phyloP scores from a whole-genome alignment of 2,113 vertebrate species.

The Sphyrna mokarran region DNA sequence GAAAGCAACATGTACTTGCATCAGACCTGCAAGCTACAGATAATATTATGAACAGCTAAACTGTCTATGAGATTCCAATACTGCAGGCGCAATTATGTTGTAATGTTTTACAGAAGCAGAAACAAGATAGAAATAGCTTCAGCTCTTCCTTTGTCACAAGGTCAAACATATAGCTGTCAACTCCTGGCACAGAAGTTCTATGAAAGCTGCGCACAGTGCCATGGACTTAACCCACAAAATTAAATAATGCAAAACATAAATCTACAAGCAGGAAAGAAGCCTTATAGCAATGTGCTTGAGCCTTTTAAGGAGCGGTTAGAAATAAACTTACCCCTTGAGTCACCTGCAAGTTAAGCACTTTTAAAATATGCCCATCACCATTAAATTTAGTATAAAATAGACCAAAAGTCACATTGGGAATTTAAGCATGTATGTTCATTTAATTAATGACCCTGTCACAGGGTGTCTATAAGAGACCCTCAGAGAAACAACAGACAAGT shows the following conservation, averaged over 20 bases:
- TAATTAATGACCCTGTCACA: background rate
- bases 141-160: background rate
- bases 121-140: background rate
- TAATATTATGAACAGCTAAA: background rate
- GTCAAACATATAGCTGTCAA: background rate
- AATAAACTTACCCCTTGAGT: background rate
- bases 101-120: background rate
- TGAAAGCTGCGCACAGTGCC: background rate
- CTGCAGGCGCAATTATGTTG: background rate
- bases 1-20: background rate
- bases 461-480: background rate
- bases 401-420: background rate
- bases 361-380: background rate
- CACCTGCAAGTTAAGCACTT: background rate
- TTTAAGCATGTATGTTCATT: background rate
- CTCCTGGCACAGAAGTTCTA: background rate
- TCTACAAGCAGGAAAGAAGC: background rate
- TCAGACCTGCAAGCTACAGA: background rate
- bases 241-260: background rate
- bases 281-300: background rate
- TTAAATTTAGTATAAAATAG: background rate
- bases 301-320: background rate
- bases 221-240: background rate
- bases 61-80: background rate
- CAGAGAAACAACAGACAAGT: background rate